Percentiles rank a stretch among this genome's conserved stretches.
These are phyloP conservation scores for Cheilosia impressa DNA, from an alignment of 2,888 invertebrate genomes.

Conservation along the genomic window DNA sequence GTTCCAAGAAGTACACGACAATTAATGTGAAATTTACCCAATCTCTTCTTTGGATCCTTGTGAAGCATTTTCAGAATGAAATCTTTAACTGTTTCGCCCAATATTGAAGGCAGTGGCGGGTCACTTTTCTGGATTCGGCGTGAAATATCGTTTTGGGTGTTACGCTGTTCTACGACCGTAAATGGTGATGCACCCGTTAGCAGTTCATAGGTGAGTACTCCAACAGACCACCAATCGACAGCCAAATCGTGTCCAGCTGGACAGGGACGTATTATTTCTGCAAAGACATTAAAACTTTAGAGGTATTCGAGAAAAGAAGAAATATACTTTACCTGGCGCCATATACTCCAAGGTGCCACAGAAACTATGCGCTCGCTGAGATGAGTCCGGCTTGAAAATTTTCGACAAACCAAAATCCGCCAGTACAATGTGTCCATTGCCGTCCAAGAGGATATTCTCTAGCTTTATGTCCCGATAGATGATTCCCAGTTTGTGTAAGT, in stretches of 20 bases:
- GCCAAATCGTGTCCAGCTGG: slow-evolving; percentile 97
- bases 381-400: slow-evolving; percentile 88
- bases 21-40: slow-evolving; percentile 82
- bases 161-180: slow-evolving; percentile 96
- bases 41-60: slow-evolving; percentile 94
- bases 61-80: slow-evolving; percentile 93
- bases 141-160: slow-evolving; percentile 97
- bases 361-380: slow-evolving; percentile 96
- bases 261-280: slow-evolving; percentile 90
- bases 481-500: slow-evolving; percentile 97
- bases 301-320: background rate
- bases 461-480: slow-evolving; percentile 99
- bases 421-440: slow-evolving; percentile 96
- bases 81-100: slow-evolving; percentile 88
- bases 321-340: slow-evolving; percentile 88
- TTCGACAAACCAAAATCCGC: slow-evolving; percentile 99
- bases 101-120: slow-evolving; percentile 94
- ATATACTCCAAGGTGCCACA: slow-evolving; percentile 99
- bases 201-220: slow-evolving; percentile 97
- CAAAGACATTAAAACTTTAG: slow-evolving; percentile 12
- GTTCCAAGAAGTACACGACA: background rate
- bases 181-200: slow-evolving; percentile 98
- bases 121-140: slow-evolving; percentile 93
- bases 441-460: slow-evolving; percentile 97
- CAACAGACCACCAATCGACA: slow-evolving; percentile 99